Conservation (phyloP, 2,113 vertebrate species). For the Mesocricetus auratus region DNA sequence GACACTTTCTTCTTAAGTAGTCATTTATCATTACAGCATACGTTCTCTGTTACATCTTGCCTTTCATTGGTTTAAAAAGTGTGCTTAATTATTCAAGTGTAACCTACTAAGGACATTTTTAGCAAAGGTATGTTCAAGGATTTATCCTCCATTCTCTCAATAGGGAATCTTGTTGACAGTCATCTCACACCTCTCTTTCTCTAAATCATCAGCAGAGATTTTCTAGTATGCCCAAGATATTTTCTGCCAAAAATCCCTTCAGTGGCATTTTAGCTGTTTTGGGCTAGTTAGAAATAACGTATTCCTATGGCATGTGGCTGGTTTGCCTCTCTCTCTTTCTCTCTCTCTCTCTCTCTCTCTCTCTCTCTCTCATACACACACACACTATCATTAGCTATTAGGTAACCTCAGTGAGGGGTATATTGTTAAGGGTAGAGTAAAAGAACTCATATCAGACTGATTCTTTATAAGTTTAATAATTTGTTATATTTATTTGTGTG, state of each 20-base stretch:
- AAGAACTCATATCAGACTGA: background rate
- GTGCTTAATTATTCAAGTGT: background rate
- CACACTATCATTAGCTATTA: background rate
- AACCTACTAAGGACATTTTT: background rate
- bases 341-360: too few species aligned
- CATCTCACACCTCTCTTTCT: background rate
- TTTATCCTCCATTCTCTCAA: background rate
- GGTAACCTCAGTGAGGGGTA: background rate
- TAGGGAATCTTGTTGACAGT: background rate
- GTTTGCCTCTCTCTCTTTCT: too few species aligned
- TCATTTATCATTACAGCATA: background rate
- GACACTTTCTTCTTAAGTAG: background rate
- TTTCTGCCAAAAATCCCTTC: background rate
- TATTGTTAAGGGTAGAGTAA: background rate
- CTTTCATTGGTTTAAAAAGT: constrained; percentile 26
- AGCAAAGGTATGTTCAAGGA: background rate
- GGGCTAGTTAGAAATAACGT: background rate
- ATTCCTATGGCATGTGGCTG: background rate
- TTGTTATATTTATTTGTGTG: background rate
- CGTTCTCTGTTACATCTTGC: background rate
- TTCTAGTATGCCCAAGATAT: background rate
- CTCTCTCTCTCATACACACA: too few species aligned
- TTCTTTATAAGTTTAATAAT: background rate
- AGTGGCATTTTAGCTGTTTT: constrained; percentile 5
- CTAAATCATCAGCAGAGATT: background rate